Base-by-base conservation (phyloP, 2,888 invertebrate genomes). In the Dione vanillae region DNA sequence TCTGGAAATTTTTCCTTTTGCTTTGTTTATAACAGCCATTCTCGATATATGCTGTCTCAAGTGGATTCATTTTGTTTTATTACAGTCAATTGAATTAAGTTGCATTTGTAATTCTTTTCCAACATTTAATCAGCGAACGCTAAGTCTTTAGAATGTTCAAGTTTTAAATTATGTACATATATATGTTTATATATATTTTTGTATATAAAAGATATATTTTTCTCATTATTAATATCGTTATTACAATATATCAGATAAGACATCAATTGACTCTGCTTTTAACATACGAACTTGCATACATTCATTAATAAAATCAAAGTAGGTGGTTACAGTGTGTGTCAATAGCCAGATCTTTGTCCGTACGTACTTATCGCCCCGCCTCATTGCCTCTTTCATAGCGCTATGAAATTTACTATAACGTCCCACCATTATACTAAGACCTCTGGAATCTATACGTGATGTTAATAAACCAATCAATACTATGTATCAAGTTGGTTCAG, bases 351-450 rank as follows among this genome's bases (percentile, higher is more conserved):
- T 88, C 87, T 88, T 86, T 85, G 88, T 86, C 83, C 83, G 85
- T 85, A 84, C 84, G 82, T 89, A 91, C 86, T 89, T 89, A 89
- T 86, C 79, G 90, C 90, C 89, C 90, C 91, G 91, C 92, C 91
- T 91, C 86, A 89, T 89, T 87, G 86, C 89, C 89, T 90, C 90
- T 85, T 85, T 84, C 86, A 87, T 75, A 77, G 74, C 72, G 72
- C 85, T 87, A 87, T 87, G 82, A 84, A 85, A 85, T 86, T 86
- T 88, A 88, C 86, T 85, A 86, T 83, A 83, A 82, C 81, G 82
- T 82, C 69, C 76, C 73, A 77, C 91, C 90, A 90, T 78, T 76
- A 73, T 83, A 83, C 82, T 78, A 77, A 81, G 90, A 86, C 77
- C 92, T 78, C 83, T 81, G 80, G 80, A 80, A 87, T 91, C 88